These are phyloP conservation scores for Congeria kusceri DNA, from an alignment of 2,888 invertebrate genomes.

Conservation along the genomic window DNA sequence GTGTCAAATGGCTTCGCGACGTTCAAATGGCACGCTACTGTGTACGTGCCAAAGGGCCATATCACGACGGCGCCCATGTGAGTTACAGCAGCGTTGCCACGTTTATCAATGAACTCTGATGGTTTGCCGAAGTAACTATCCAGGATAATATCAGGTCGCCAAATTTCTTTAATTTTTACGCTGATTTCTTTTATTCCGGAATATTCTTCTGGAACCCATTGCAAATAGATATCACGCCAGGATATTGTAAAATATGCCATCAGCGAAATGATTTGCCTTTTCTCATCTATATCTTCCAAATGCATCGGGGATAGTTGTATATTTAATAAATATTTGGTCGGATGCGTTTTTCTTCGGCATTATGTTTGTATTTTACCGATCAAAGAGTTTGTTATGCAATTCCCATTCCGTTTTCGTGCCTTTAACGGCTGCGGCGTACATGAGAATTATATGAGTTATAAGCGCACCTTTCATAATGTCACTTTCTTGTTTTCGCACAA, in stretches of 20 bases:
- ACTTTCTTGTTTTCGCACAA: no score
- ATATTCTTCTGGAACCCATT: slow-evolving; percentile 37
- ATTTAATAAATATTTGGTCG: slow-evolving; percentile 8
- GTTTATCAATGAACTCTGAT: slow-evolving; percentile 46
- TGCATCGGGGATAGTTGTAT: slow-evolving; percentile 50
- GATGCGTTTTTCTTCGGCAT: slow-evolving; percentile 21
- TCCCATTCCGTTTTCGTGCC: no score
- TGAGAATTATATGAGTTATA: no score
- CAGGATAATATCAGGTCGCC: slow-evolving; percentile 59
- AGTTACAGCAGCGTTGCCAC: slow-evolving; percentile 34
- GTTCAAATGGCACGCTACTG: slow-evolving; percentile 44
- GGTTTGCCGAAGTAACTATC: slow-evolving; percentile 49
- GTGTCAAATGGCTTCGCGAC: slow-evolving; percentile 59
- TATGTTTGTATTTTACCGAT: slow-evolving; percentile 38
- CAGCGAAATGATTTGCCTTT: slow-evolving; percentile 52
- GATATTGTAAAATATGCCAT: slow-evolving; percentile 50
- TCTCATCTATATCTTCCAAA: slow-evolving; percentile 57
- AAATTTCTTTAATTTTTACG: slow-evolving; percentile 45
- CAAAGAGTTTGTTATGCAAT: slow-evolving; percentile 33
- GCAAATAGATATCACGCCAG: slow-evolving; percentile 60
- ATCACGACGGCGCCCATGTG: slow-evolving; percentile 44
- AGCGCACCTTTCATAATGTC: no score
- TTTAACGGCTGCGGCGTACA: no score
- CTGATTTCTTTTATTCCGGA: slow-evolving; percentile 40
- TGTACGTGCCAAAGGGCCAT: slow-evolving; percentile 47